Conservation (phyloP, 2,888 invertebrate species). For the Drosophila planitibia region DNA sequence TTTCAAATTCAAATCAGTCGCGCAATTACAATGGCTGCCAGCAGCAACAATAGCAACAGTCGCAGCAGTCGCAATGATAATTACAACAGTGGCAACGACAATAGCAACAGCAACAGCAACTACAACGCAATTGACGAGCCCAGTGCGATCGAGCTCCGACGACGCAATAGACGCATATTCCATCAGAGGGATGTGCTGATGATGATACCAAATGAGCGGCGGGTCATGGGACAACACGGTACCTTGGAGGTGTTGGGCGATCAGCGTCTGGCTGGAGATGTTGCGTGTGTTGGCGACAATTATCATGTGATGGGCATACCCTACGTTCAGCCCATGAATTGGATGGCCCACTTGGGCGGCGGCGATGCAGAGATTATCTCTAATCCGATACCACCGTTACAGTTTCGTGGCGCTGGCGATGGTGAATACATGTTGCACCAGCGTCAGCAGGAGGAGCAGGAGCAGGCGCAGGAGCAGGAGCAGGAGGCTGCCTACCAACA, state of each 20-base stretch:
- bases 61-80: neutral
- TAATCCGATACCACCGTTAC: conserved; percentile 6
- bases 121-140: too few relatives aligned
- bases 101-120: neutral
- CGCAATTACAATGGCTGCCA: conserved; percentile 49
- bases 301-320: conserved; percentile 47
- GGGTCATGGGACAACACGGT: neutral
- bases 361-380: conserved; percentile 50
- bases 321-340: conserved; percentile 15
- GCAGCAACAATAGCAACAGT: conserved; percentile 36
- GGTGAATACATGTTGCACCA: conserved; percentile 5
- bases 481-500: neutral
- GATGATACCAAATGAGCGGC: neutral
- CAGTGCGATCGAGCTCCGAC: neutral
- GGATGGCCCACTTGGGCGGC: conserved; percentile 40
- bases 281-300: conserved; percentile 44
- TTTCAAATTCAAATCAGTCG: conserved; percentile 52
- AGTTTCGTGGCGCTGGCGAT: conserved; percentile 41
- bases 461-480: neutral
- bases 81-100: neutral
- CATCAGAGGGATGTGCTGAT: neutral
- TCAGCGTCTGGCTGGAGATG: conserved; percentile 38
- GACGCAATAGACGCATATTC: neutral
- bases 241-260: neutral
- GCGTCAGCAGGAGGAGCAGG: neutral